phyloP scores from a whole-genome alignment of 1,140 invertebrate species.

The Drosophila malerkotliana region DNA sequence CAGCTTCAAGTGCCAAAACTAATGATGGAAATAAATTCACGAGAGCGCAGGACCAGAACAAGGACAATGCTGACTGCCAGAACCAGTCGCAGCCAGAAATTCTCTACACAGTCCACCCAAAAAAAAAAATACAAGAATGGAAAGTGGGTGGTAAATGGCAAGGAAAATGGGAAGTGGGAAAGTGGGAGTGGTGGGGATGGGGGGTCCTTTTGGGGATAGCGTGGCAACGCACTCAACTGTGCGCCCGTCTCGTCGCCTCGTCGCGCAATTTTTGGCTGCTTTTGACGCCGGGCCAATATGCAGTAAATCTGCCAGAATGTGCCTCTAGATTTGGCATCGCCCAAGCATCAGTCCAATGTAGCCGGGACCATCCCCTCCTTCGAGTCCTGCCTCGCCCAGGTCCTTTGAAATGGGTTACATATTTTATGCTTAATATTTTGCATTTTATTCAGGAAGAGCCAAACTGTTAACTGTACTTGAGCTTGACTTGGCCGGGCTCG shows the following conservation, averaged over 20 bases:
- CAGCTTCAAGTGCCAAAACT: conserved; percentile 80
- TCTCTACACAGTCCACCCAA: conserved; percentile 19
- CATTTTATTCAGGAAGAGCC: conserved; percentile 67
- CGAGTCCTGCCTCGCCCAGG: background rate
- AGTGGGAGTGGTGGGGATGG: background rate
- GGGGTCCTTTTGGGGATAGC: conserved; percentile 40
- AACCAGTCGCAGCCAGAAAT: conserved; percentile 56
- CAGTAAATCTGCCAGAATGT: conserved; percentile 83
- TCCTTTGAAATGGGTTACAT: conserved; percentile 79
- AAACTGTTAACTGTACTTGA: conserved; percentile 67
- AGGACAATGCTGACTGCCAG: conserved; percentile 72
- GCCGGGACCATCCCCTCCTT: background rate
- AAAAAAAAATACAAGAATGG: background rate
- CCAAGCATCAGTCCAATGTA: conserved; percentile 50
- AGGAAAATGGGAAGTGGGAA: background rate
- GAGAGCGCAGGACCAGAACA: conserved; percentile 53
- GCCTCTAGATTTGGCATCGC: conserved; percentile 81
- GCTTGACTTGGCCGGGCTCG: conserved; percentile 32
- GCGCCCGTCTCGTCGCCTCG: conserved; percentile 26
- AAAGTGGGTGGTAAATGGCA: background rate
- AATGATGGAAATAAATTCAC: conserved; percentile 82
- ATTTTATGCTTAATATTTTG: conserved; percentile 84
- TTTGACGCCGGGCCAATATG: conserved; percentile 83
- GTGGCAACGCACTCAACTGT: conserved; percentile 50
- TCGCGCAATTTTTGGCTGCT: conserved; percentile 74